Evolutionary conservation across 2,888 invertebrate genomes (phyloP), one percentile per base, ranked within the genome.

Genomic region (Epistrophe grossulariae): DNA sequence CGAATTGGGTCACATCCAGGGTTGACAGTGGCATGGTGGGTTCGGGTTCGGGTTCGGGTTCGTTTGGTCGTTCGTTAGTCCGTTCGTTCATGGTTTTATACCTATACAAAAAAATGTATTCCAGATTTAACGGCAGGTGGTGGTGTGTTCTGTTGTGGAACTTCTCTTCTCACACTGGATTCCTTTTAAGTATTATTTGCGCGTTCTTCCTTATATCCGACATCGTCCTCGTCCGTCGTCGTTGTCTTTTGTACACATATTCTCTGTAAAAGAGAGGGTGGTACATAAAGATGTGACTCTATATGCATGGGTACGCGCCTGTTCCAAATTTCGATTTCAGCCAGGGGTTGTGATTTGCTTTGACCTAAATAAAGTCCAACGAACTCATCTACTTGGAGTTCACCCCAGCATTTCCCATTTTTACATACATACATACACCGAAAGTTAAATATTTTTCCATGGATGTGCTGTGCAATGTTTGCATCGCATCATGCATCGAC

Each of bases 291-390:
- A 59, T 60, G 19, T 62, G 70, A 55, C 52, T 48, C 52, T 52
- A 74, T 52, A 43, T 71, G 71, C 17, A 64, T 38, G 43, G 48
- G 24, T 76, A 66, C 71, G 84, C 84, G 84, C 82, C 62, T 71
- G 88, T 79, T 64, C 80, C 72, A 78, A 88, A 88, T 89, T 89
- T 89, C 88, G 89, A 89, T 90, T 90, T 89, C 90, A 88, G 89
- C 91, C 91, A 90, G 91, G 91, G 91, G 91, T 91, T 91, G 91
- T 89, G 90, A 90, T 91, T 92, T 91, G 92, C 92, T 92, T 92
- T 92, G 92, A 92, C 92, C 92, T 85, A 92, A 82, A 90, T 92
- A 76, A 66, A 89, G 93, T 90, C 87, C 92, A 89, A 89, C 91
- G 91, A 91, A 90, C 92, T n/a, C 88, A 19, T 31, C 66, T 11